Evolutionary conservation across 2,113 vertebrate genomes (phyloP), one percentile per base, ranked within the genome.

Genomic region (Zosterops pallidus): DNA sequence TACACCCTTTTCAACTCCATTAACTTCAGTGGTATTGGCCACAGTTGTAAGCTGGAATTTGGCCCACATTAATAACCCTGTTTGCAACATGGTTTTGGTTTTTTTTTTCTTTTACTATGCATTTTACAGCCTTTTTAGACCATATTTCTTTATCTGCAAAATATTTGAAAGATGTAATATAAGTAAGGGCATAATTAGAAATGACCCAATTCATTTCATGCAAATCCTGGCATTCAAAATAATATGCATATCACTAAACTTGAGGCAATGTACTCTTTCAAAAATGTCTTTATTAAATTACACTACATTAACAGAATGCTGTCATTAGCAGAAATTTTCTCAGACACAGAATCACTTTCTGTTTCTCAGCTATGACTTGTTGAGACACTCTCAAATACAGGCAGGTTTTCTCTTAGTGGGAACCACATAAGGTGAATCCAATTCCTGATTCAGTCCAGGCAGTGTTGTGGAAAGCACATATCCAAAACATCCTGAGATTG

Each of bases 1-100:
- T 83, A 89, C 37, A 52, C 31, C 14, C 33, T 70, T 94, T 96
- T 93, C 85, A 92, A 76, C 70, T 35, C 41, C 49, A 83, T 92
- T 92, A 91, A 81, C n/a, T 94, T 80, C 77, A 86, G 12, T 49
- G 12, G 19, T 83, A 49, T 87, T 94, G 88, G 83, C 82, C 24
- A 64, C 46, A 22, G 10, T 24, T 88, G 22, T 82, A 71, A 50
- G 71, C 9, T 69, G 83, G 90, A 96, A 92, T 77, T 52, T 62
- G n/a, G 81, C 79, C 59, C 17, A 64, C 17, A 24, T 47, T 77
- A 90, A 86, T 49, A 83, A 29, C 3, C 37, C 12, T 76, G 8
- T 89, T 93, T 87, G 46, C 71, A 88, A 42, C 6, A 69, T 8
- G 3, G 0, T 55, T 83, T 64, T 52, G 5, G 0, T 33, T 52